A percentile compares a stretch with the other conserved stretches of the same genome.
Conservation (phyloP, 2,888 invertebrate species). For the Cantharis nigra region DNA sequence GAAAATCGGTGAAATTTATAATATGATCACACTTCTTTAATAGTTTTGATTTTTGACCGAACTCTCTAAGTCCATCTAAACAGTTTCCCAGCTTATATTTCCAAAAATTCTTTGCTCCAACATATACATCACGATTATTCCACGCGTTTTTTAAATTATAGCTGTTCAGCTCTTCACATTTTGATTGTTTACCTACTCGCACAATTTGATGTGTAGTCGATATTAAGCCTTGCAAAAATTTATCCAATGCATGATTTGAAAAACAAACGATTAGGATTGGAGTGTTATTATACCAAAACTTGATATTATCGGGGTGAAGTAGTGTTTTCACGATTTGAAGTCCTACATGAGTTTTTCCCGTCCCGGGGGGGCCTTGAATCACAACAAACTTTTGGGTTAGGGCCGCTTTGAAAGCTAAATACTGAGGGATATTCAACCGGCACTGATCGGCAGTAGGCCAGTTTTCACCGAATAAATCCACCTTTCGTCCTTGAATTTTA, state of each 20-base stretch:
- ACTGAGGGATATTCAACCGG: conserved; percentile 69
- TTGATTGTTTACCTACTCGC: conserved; percentile 72
- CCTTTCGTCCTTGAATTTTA: background rate
- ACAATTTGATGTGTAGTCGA: conserved; percentile 64
- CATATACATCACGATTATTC: fast-evolving
- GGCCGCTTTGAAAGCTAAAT: conserved; percentile 68
- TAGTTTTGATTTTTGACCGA: background rate
- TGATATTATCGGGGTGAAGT: conserved; percentile 59
- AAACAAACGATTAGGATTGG: conserved; percentile 80
- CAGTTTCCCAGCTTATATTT: background rate
- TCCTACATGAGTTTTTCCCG: conserved; percentile 83
- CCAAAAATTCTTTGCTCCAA: background rate
- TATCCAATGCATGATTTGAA: conserved; percentile 87
- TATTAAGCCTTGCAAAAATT: conserved; percentile 75
- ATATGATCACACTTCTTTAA: conserved; percentile 37
- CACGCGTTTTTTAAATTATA: conserved; percentile 57
- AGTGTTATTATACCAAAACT: conserved; percentile 53
- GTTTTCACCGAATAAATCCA: background rate
- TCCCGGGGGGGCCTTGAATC: conserved; percentile 88
- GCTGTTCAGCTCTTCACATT: conserved; percentile 60
- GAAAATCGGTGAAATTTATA: conserved; percentile 37
- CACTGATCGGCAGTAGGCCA: conserved; percentile 60
- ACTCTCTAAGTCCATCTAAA: background rate
- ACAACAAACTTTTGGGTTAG: conserved; percentile 73
- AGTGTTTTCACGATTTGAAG: conserved; percentile 73